Evolutionary conservation across 2,888 invertebrate species (phyloP), one percentile per base, ranked within the genome.

Genomic region (Diloba caeruleocephala): DNA sequence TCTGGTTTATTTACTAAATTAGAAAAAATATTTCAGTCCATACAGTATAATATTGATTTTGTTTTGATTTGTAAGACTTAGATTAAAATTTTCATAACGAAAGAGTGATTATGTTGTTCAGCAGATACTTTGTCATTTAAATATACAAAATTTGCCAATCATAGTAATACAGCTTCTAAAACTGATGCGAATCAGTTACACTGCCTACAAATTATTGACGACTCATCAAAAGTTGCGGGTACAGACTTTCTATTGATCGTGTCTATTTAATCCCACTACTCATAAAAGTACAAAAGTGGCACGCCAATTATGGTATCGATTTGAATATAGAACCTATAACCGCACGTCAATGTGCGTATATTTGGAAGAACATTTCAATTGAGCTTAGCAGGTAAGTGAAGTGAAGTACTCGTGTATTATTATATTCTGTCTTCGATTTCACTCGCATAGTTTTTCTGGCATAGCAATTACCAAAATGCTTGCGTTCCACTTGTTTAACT

Each of bases 191-290:
- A n/a, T n/a, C n/a, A n/a, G n/a, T n/a, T n/a, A n/a, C n/a, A n/a
- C n/a, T n/a, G n/a, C n/a, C n/a, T n/a, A n/a, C n/a, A n/a, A n/a
- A n/a, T n/a, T n/a, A n/a, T n/a, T n/a, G n/a, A n/a, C n/a, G n/a
- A n/a, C n/a, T n/a, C n/a, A n/a, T n/a, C n/a, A n/a, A n/a, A n/a
- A n/a, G n/a, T n/a, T n/a, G n/a, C n/a, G n/a, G n/a, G n/a, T n/a
- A n/a, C n/a, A 7, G 8, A 6, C 0, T 3, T 8, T 15, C 9
- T 9, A 14, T 4, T 14, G 8, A 5, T 10, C 4, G 7, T 28
- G 17, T 29, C 38, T 21, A 38, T 33, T 42, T 8, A 38, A 12
- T 37, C 23, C n/a, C 28, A 29, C n/a, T 10, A 15, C 23, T 10
- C 19, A 17, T 9, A 39, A 14, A 31, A 9, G 31, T 12, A 13